Base-by-base conservation (phyloP, 2,113 vertebrate genomes). In the Periophthalmus modestus region DNA sequence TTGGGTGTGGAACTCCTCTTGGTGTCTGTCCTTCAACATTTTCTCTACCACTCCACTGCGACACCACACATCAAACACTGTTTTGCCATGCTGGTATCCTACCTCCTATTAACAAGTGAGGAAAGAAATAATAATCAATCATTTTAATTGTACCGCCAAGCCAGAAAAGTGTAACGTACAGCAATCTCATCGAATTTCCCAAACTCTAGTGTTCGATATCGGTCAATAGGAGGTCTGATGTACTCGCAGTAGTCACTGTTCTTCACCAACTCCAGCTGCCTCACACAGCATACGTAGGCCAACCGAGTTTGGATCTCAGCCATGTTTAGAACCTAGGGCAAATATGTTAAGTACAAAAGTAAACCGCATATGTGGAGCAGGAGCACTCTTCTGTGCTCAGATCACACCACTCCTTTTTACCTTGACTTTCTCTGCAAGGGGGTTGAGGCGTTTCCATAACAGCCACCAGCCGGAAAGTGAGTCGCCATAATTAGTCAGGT, bases 381-480 rank as follows among this genome's bases (percentile, higher is more conserved):
- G 4, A 19, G 16, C 6, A 4, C n/a, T 21, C 54, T 21, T 2
- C 52, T 55, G 54, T 19, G 39, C 7, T 43, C 39, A 43, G 7
- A 43, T 43, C 39, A 43, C 39, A 43, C 39, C 73, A 77, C 77
- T 66, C 23, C 55, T 68, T 88, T 86, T 88, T 86, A 98, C 98
- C 96, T 98, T 95, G 79, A 98, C 95, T 93, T 95, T 97, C 73
- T 95, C 91, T 0, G 95, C 95, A 46, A 97, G 87, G 0, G 98
- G 97, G 84, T 98, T 98, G 93, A 96, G 95, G 59, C 96, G 95
- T 85, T 98, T 98, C 97, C 97, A 98, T 76, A 99, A 94, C 87
- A 98, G 92, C 98, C 96, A 99, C 98, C 97, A 99, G 47, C 95
- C 96, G 0, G 97, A 98, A 68, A 99, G 93, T 0, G 95, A 90